Evolutionary conservation across 2,113 vertebrate genomes (phyloP).

Genomic region (Myodes glareolus): DNA sequence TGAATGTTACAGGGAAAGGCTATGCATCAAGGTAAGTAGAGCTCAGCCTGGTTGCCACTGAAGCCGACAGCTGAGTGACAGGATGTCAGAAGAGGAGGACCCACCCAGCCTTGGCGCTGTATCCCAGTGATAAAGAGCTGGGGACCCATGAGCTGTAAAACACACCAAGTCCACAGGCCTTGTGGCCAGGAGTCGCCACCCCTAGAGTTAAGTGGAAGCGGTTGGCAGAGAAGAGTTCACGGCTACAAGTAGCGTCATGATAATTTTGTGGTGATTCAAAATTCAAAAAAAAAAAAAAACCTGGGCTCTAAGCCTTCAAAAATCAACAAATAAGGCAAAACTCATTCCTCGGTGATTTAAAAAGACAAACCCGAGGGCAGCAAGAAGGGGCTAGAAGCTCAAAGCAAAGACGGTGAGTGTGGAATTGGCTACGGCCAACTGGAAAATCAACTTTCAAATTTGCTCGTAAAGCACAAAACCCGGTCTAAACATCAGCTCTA

Average conservation of each 20-base stretch:
- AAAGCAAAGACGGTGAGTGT: neutral
- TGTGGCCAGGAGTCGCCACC: neutral
- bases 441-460: neutral
- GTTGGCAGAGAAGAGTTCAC: neutral
- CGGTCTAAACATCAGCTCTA: neutral
- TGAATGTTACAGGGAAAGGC: no score
- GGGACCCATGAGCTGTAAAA: accelerated
- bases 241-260: neutral
- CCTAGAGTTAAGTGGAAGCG: neutral
- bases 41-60: neutral
- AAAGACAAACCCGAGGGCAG: neutral
- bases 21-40: neutral
- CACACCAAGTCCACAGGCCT: neutral
- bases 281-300: neutral
- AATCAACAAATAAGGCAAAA: neutral
- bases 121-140: neutral
- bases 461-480: neutral
- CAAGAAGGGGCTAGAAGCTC: neutral
- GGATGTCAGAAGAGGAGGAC: no score
- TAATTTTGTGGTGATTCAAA: neutral
- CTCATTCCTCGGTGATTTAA: neutral
- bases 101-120: no score
- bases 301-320: neutral
- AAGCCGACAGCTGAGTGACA: no score
- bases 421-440: neutral